Conservation (phyloP, 2,113 vertebrate species). For the Delphinapterus leucas region DNA sequence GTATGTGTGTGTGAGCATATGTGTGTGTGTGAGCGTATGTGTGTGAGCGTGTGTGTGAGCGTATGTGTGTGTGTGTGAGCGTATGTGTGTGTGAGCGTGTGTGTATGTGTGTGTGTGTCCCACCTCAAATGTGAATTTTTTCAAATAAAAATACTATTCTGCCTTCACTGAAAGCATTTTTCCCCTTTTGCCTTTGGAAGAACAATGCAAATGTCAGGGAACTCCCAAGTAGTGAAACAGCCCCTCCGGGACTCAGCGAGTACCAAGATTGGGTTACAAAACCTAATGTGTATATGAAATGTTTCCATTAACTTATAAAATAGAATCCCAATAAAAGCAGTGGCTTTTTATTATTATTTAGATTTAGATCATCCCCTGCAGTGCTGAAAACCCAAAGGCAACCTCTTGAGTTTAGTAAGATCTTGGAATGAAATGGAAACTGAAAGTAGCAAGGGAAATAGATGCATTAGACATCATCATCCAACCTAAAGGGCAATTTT, state of each 20-base stretch:
- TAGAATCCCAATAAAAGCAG: slow-evolving; percentile 71
- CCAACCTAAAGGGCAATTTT: neutral
- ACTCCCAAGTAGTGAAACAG: slow-evolving; percentile 70
- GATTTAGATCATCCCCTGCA: slow-evolving; percentile 70
- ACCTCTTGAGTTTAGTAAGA: slow-evolving; percentile 32
- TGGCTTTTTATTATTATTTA: slow-evolving; percentile 76
- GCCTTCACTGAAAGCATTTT: slow-evolving; percentile 58
- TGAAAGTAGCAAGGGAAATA: neutral
- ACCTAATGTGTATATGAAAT: slow-evolving; percentile 70
- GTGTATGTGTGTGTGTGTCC: neutral
- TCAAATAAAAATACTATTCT: slow-evolving; percentile 54
- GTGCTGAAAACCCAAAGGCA: slow-evolving; percentile 59
- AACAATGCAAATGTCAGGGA: slow-evolving; percentile 62
- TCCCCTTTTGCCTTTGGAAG: slow-evolving; percentile 50
- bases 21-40: too few relatives aligned
- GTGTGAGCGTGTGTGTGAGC: too few relatives aligned
- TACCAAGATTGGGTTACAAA: slow-evolving; percentile 65
- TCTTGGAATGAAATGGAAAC: slow-evolving; percentile 50
- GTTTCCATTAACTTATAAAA: slow-evolving; percentile 72
- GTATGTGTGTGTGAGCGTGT: neutral
- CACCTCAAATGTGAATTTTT: slow-evolving; percentile 40
- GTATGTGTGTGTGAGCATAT: too few relatives aligned
- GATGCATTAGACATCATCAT: neutral
- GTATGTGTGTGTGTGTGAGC: neutral
- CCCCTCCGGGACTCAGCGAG: slow-evolving; percentile 53